phyloP scores from a whole-genome alignment of 2,888 invertebrate genomes.

The Cosmia trapezina region DNA sequence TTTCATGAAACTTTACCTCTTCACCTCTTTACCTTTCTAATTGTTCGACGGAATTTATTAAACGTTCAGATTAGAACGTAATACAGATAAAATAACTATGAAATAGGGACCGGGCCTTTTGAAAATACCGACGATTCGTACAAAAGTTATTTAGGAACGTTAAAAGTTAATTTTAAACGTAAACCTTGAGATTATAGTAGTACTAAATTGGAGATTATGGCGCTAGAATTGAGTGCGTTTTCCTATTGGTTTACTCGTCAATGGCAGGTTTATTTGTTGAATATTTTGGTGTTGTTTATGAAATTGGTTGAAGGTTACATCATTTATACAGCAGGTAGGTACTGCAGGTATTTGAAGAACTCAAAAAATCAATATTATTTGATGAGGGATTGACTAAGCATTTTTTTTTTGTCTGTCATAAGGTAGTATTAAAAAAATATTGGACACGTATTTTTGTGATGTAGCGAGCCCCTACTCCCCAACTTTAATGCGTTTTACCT shows the following conservation, averaged over 20 bases:
- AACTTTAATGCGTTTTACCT: no score
- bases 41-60: conserved; percentile 61
- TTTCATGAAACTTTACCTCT: conserved; percentile 39
- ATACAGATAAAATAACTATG: conserved; percentile 64
- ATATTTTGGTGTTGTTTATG: background rate
- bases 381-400: no score
- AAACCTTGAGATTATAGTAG: conserved; percentile 54
- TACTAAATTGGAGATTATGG: conserved; percentile 36
- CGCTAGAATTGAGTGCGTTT: conserved; percentile 21
- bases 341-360: no score
- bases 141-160: conserved; percentile 46
- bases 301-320: background rate
- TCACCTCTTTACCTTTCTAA: conserved; percentile 43
- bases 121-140: conserved; percentile 31
- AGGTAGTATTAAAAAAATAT: no score
- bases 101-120: conserved; percentile 48
- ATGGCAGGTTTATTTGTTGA: conserved; percentile 6
- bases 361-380: no score
- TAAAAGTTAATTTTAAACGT: conserved; percentile 60
- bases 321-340: no score
- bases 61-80: conserved; percentile 58
- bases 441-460: no score
- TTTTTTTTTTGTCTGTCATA: no score
- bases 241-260: conserved; percentile 8
- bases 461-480: no score